Evolutionary conservation across 2,888 invertebrate genomes (phyloP), one percentile per base, ranked within the genome.

Genomic region (Lasioglossum zephyrum): DNA sequence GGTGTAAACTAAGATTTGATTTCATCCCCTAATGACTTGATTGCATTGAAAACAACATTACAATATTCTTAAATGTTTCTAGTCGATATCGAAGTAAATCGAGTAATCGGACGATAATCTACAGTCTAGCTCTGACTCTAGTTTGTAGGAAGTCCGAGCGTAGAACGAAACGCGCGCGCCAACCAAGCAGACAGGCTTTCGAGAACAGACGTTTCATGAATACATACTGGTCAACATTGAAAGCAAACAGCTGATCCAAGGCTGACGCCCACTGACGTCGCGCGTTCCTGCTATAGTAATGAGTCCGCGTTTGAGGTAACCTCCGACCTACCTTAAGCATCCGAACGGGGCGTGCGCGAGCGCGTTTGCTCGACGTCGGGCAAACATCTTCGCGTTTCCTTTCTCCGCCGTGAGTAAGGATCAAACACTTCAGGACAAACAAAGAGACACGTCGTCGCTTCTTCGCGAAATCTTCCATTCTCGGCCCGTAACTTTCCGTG

Each of bases 181-280:
- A 39, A 22, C 36, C 18, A 8, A 63, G 60, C 63, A 57, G 60
- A 72, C 82, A 73, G 66, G 60, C 78, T 83, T 79, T 79, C 53
- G 63, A 70, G 81, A 77, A 74, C 79, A 86, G 82, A 77, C 79
- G 85, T 74, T 83, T 89, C 92, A 91, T 90, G 91, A 92, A 53
- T 53, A 53, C 53, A 93, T 90, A 91, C 88, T 79, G 92, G 90
- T 92, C 90, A 92, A 90, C 93, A 93, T 91, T 93, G 91, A 91
- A 92, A 90, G 89, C 89, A 91, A 93, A 93, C 93, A 93, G 93
- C 92, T 93, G 92, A 93, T 92, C 89, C 92, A 91, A 93, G 93
- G 92, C 86, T 79, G 83, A 89, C 92, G 88, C 89, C 91, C 88
- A 90, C 89, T 77, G 81, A 80, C 87, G 79, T 83, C 73, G 77